Evolutionary conservation across 2,113 vertebrate genomes (phyloP), one percentile per base, ranked within the genome.

Genomic region (Pedetes capensis): DNA sequence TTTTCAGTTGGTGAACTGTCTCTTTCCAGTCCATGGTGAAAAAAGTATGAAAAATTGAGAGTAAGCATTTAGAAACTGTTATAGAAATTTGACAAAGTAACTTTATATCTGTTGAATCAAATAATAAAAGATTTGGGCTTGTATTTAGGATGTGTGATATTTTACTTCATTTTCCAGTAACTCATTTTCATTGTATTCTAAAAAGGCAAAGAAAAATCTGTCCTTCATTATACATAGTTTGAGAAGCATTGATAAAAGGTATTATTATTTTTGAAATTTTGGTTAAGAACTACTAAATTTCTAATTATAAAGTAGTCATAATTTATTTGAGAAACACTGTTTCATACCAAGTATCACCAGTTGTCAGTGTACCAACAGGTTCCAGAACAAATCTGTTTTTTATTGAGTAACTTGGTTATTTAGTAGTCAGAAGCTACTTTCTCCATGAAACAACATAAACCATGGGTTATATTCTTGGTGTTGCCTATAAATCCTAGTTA

Each of bases 131-230:
- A 88, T 81, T 9, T 44, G 76, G 3, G 81, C 49, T 94, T 87
- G 9, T 94, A 59, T 63, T 95, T 92, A 94, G 18, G 63, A 75
- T 34, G 13, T 39, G 84, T 95, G 53, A 47, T 83, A 87, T 88
- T 89, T 91, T 87, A 61, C 66, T 95, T 96, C 81, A 87, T 92
- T 95, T 88, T 64, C 85, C 88, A 81, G 20, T 85, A 87, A 95
- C 95, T 95, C 6, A 47, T 86, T 92, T 95, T 57, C 88, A 88
- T 78, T 95, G 76, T 90, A 90, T 85, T 96, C 96, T 83, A 81
- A 80, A 94, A 96, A 95, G 61, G 61, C 61, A 84, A 84, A 88
- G 22, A 11, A 55, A 89, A 78, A 94, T 57, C 85, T 37, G 49
- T 57, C 63, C 68, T 64, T 74, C 39, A 79, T 17, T 55, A 90